Conservation (phyloP, 2,797 vertebrate species). For the Sebastes trivittatus region DNA sequence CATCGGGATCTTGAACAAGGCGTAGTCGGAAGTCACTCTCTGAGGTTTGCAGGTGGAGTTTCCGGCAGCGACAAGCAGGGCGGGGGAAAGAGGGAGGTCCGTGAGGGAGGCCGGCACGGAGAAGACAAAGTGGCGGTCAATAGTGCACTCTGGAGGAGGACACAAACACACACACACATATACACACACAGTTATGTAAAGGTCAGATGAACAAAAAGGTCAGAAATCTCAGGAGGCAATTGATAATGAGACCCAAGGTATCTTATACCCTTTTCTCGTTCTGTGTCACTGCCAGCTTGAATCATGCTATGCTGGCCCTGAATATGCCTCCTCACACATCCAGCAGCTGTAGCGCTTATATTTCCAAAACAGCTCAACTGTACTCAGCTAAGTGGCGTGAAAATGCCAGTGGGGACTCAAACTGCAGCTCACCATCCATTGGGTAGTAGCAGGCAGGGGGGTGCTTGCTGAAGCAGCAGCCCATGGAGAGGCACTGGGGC, state of each 20-base stretch:
- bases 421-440: constrained; percentile 80
- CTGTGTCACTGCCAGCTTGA: constrained; percentile 51
- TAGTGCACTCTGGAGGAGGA: constrained; percentile 80
- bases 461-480: constrained; percentile 79
- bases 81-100: constrained; percentile 77
- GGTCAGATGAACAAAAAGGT: constrained; percentile 70
- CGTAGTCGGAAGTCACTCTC: constrained; percentile 72
- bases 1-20: constrained; percentile 84
- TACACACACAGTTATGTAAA: constrained; percentile 44
- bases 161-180: constrained; percentile 8
- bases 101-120: constrained; percentile 76
- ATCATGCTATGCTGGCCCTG: constrained; percentile 32
- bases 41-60: constrained; percentile 76
- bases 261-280: constrained; percentile 61
- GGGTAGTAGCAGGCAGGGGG: constrained; percentile 80
- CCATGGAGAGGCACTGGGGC: constrained; percentile 72
- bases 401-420: constrained; percentile 51
- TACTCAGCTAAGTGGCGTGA: constrained; percentile 48
- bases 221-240: constrained; percentile 68
- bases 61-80: constrained; percentile 68
- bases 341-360: constrained; percentile 32
- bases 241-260: constrained; percentile 71
- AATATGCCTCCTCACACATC: constrained; percentile 50
- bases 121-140: constrained; percentile 85
- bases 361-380: constrained; percentile 48